Evolutionary conservation across 2,113 vertebrate genomes (phyloP).

Genomic region (Cephalopterus ornatus): DNA sequence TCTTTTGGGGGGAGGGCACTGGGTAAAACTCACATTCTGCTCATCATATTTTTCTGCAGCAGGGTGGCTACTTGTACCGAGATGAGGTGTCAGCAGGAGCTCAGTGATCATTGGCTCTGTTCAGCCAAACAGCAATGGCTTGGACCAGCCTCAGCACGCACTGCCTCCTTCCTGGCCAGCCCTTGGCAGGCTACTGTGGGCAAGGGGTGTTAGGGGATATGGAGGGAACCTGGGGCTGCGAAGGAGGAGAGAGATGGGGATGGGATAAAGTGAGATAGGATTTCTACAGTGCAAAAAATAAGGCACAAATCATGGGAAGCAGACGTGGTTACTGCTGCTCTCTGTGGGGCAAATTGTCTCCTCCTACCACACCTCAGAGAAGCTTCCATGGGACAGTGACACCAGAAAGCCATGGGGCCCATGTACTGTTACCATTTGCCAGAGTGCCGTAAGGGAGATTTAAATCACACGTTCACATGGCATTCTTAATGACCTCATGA

Average conservation of each 20-base stretch:
- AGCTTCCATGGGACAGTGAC: not conserved
- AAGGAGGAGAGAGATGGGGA: not conserved
- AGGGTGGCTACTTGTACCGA: not conserved
- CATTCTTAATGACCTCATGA: not conserved
- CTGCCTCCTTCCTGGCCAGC: not conserved
- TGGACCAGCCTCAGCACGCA: not conserved
- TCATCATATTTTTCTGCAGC: not conserved
- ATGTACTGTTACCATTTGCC: rapidly evolving
- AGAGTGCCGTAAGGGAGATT: not conserved
- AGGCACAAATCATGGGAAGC: not conserved
- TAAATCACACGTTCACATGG: rapidly evolving
- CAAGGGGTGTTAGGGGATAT: not conserved
- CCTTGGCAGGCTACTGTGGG: not conserved
- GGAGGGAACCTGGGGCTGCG: not conserved
- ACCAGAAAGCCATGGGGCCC: not conserved
- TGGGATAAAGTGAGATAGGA: not conserved
- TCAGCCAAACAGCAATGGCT: not conserved
- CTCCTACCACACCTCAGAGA: not conserved
- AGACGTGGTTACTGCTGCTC: not conserved
- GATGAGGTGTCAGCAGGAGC: not conserved
- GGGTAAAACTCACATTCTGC: not conserved
- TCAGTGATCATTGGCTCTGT: not conserved
- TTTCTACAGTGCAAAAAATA: not conserved
- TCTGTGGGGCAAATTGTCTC: not conserved
- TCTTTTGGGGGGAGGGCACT: not conserved